Evolutionary conservation across 2,888 invertebrate species (phyloP), one percentile per base, ranked within the genome.

Genomic region (Drosophila anomalata): DNA sequence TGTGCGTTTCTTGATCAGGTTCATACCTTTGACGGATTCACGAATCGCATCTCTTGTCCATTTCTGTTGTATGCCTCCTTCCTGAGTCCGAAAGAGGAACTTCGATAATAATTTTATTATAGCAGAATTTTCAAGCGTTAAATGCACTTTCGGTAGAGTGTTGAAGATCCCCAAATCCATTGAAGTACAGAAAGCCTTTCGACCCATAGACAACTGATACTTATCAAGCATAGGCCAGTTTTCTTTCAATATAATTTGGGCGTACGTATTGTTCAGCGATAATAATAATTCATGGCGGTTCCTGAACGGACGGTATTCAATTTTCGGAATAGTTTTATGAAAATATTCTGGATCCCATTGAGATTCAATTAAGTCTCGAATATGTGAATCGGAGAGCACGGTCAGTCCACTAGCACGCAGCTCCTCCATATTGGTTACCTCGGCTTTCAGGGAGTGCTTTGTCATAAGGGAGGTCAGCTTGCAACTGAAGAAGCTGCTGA

Each of bases 401-500:
- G 39, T 9, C 14, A 63, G 1, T 3, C 57, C 41, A 42, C 70
- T 57, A 1, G 24, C 14, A 1, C 54, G 9, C 3, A 76, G 17
- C 5, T 74, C 70, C 0, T 63, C 36, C 3, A 76, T 55, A 11
- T 14, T 76, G 0, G 8, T n/a, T 0, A 76, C 58, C 1, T 41
- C 20, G 54, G 51, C 8, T 47, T 42, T 12, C 0, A n/a, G 41
- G 0, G 70, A 66, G 36, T 39, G 42, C 11, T 62, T 67, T 2
- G 42, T 74, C 3, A 76, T 29, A 6, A 76, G 11, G 6, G 76
- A 52, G 26, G 62, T 76, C 6, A 74, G 26, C 14, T 74, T 76
- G 39, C 61, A 66, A 24, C 51, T 58, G n/a, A 76, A 63, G 4
- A 74, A 74, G 7, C 36, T 46, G 26, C 54, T 55, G 1, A 52